Evolutionary conservation across 2,797 vertebrate genomes (phyloP).

Genomic region (Trematomus bernacchii): DNA sequence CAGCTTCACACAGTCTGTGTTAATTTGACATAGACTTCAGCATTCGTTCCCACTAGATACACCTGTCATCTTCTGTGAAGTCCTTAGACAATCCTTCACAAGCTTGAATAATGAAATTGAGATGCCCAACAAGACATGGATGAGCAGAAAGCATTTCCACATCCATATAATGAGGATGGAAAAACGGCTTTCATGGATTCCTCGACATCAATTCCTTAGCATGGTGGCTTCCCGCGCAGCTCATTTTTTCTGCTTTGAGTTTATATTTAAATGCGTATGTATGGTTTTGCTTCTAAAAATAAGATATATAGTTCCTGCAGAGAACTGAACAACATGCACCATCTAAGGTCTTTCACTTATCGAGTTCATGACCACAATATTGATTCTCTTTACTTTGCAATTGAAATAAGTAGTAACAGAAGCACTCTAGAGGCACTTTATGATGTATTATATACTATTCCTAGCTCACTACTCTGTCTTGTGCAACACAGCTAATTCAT

Average conservation of each 20-base stretch:
- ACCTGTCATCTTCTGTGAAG: background rate
- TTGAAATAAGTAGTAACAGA: conserved; percentile 1
- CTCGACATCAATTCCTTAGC: background rate
- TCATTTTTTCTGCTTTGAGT: background rate
- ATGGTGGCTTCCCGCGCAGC: background rate
- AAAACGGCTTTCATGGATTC: background rate
- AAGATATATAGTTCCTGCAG: conserved; percentile 1
- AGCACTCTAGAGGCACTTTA: background rate
- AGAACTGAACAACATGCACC: background rate
- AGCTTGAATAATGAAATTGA: background rate
- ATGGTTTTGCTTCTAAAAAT: background rate
- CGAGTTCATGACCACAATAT: background rate
- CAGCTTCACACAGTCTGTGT: conserved; percentile 4
- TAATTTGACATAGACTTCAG: background rate
- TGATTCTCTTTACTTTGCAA: conserved; percentile 8
- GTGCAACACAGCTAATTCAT: background rate
- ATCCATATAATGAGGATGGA: background rate
- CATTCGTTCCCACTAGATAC: background rate
- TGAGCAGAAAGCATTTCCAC: conserved; percentile 2
- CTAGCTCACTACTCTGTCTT: background rate
- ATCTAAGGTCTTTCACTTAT: conserved; percentile 10
- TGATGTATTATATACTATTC: conserved; percentile 6
- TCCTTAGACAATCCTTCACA: background rate
- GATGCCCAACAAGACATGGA: background rate
- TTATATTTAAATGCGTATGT: background rate